Base-by-base conservation (phyloP, 2,113 vertebrate species). In the Lynx canadensis region DNA sequence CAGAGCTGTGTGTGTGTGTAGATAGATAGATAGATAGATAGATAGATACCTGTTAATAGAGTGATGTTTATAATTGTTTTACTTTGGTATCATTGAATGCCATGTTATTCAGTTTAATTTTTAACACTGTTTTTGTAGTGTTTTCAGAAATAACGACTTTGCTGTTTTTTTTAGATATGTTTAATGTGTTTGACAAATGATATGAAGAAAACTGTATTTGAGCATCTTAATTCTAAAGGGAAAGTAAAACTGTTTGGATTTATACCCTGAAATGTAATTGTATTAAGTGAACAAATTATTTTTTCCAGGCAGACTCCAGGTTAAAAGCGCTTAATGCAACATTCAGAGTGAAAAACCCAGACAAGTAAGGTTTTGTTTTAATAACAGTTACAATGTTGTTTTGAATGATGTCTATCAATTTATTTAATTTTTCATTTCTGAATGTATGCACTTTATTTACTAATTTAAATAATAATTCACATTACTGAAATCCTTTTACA, bases 321-420 rank as follows among this genome's bases (percentile, higher is more conserved):
- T 99, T 99, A 98, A 99, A 99, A 99, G 99, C 99, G 98, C 99
- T 99, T 98, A 99, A 99, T 98, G 99, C 99, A 98, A 99, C 99
- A 97, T 99, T 99, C 99, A 99, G 99, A 98, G 99, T 99, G 98
- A 99, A 99, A 98, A 99, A 99, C 98, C 99, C 99, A 97, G 99
- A 99, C 98, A 99, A 99, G 99, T 99, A 99, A 99, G 99, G 95
- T 96, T 98, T 98, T 98, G 96, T 94, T 98, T 98, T 97, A 96
- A 96, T 98, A 97, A 97, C 87, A 95, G 71, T 97, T 98, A 94
- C 81, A 96, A 15, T 97, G 97, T 97, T 97, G 97, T 97, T 97
- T 97, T 98, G 97, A 98, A 93, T 98, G 92, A 18, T 98, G 98
- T 96, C 66, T 98, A 87, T 97, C 95, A 92, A 7, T 97, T 65